Evolutionary conservation across 2,113 vertebrate genomes (phyloP).

Genomic region (Dissostichus mawsoni): DNA sequence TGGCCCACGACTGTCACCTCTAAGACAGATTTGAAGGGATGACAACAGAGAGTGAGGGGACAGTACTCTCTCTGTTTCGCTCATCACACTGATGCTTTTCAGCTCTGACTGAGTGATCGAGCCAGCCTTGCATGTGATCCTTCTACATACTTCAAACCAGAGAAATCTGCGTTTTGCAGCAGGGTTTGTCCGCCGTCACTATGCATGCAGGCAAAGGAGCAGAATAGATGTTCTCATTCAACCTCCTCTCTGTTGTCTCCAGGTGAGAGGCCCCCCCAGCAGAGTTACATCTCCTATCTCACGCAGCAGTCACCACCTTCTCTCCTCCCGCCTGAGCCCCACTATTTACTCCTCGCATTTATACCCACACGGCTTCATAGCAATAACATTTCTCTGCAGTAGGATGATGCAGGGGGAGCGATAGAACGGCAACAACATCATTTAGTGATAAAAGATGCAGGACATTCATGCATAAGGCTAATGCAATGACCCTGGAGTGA

Average conservation of each 20-base stretch:
- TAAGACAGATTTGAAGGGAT: slow-evolving; percentile 48
- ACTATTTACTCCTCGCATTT: slow-evolving; percentile 47
- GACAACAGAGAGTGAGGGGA: slow-evolving; percentile 42
- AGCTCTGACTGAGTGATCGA: slow-evolving; percentile 61
- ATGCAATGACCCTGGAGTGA: slow-evolving; percentile 16
- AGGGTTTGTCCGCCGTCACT: slow-evolving; percentile 40
- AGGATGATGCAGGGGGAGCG: slow-evolving; percentile 41
- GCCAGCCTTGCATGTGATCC: slow-evolving; percentile 52
- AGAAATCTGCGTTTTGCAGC: slow-evolving; percentile 45
- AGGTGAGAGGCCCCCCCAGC: slow-evolving; percentile 67
- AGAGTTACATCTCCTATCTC: slow-evolving; percentile 48
- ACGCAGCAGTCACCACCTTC: slow-evolving; percentile 51
- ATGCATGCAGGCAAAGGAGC: not conserved
- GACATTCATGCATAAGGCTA: slow-evolving; percentile 6
- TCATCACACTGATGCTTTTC: slow-evolving; percentile 66
- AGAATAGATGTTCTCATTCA: slow-evolving; percentile 59
- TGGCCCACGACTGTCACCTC: slow-evolving; percentile 53
- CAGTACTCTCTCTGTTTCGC: slow-evolving; percentile 49
- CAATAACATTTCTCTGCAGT: slow-evolving; percentile 66
- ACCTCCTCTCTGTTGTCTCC: slow-evolving; percentile 61
- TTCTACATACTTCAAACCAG: slow-evolving; percentile 58
- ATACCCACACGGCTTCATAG: slow-evolving; percentile 50
- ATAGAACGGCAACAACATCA: slow-evolving; percentile 15
- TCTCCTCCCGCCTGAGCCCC: slow-evolving; percentile 24
- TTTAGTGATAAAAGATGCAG: slow-evolving; percentile 12